These are phyloP conservation scores for Sphinx pinastri DNA, from an alignment of 2,888 invertebrate genomes.

Conservation along the genomic window DNA sequence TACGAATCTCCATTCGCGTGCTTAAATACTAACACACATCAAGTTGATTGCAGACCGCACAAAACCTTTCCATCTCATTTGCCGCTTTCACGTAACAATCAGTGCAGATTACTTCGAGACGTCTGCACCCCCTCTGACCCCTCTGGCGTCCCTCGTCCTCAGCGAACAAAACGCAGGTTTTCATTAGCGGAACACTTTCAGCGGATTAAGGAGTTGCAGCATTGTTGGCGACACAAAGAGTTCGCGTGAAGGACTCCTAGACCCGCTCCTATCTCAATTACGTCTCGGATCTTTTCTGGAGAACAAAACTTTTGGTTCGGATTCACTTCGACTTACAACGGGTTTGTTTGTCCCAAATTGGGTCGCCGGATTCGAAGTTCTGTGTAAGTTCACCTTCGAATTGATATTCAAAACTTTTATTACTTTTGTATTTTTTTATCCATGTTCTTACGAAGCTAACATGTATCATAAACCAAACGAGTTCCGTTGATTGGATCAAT, in stretches of 20 bases:
- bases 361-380: background rate
- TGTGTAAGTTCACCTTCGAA: background rate
- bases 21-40: background rate
- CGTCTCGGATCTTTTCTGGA: slow-evolving; percentile 15
- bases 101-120: slow-evolving; percentile 25
- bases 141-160: background rate
- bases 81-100: slow-evolving; percentile 25
- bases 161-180: slow-evolving; percentile 34
- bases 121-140: slow-evolving; percentile 11
- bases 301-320: slow-evolving; percentile 5
- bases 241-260: slow-evolving; percentile 33
- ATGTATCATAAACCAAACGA: too few species aligned
- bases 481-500: too few species aligned
- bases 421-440: background rate
- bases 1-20: background rate
- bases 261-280: slow-evolving; percentile 20
- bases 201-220: slow-evolving; percentile 38
- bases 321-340: background rate
- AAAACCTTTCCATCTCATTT: slow-evolving; percentile 28
- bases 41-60: slow-evolving; percentile 20
- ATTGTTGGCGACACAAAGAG: slow-evolving; percentile 44
- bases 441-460: background rate
- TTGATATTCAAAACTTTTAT: background rate
- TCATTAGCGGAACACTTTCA: slow-evolving; percentile 44
- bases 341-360: slow-evolving; percentile 2